These are phyloP conservation scores for Brachyptera putata DNA, from an alignment of 2,888 invertebrate species.

Conservation along the genomic window DNA sequence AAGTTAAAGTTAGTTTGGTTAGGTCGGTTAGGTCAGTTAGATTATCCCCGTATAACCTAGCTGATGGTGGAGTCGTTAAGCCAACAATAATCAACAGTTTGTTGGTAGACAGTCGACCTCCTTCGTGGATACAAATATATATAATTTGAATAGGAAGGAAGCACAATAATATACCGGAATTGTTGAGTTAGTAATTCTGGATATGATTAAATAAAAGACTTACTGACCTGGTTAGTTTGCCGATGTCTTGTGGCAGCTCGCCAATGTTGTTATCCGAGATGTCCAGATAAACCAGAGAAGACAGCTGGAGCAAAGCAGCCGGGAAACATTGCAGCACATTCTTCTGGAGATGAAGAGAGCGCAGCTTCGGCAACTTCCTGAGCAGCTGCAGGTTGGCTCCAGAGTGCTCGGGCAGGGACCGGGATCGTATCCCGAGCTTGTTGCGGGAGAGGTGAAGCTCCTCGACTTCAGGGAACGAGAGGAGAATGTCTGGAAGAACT, in stretches of 20 bases:
- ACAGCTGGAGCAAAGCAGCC: conserved; percentile 54
- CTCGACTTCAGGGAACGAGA: conserved; percentile 41
- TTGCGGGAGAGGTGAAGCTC: conserved; percentile 44
- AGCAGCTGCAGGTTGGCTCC: conserved; percentile 32
- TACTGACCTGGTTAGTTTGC: conserved; percentile 54
- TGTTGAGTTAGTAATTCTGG: too few relatives aligned
- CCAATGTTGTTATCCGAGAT: conserved; percentile 63
- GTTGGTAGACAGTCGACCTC: too few relatives aligned
- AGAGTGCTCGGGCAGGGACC: too few relatives aligned
- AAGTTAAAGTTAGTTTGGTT: too few relatives aligned
- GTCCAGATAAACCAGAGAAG: conserved; percentile 60
- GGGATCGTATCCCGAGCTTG: conserved; percentile 41
- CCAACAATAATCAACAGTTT: too few relatives aligned
- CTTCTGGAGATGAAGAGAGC: conserved; percentile 40
- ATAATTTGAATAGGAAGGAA: too few relatives aligned
- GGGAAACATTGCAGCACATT: conserved; percentile 61
- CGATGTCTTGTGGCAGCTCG: conserved; percentile 61
- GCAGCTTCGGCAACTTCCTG: conserved; percentile 29
- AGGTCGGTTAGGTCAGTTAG: too few relatives aligned
- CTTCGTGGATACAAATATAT: too few relatives aligned
- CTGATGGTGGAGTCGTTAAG: too few relatives aligned
- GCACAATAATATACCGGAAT: too few relatives aligned
- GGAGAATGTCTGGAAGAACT: conserved; percentile 41
- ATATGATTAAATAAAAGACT: too few relatives aligned
- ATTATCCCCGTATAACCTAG: too few relatives aligned